These are phyloP conservation scores for Sula dactylatra DNA, from an alignment of 2,113 vertebrate genomes.

Conservation along the genomic window DNA sequence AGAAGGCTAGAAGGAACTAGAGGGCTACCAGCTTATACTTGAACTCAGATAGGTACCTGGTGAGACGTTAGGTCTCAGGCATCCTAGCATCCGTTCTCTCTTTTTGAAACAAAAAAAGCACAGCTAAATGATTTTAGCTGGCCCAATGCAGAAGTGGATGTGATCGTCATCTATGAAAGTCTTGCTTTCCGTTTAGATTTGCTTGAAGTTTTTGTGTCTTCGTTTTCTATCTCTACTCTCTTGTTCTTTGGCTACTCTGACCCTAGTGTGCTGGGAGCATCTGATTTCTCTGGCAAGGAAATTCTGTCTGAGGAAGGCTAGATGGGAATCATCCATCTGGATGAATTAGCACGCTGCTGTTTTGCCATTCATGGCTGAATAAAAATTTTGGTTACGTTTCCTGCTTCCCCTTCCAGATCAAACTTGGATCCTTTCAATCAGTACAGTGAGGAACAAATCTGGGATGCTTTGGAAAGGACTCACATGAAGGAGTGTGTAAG, in stretches of 20 bases:
- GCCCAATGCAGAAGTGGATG: neutral
- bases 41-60: neutral
- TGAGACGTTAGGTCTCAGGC: neutral
- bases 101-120: neutral
- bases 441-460: slow-evolving; percentile 87
- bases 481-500: slow-evolving; percentile 98
- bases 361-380: neutral
- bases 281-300: neutral
- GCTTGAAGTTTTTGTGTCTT: neutral
- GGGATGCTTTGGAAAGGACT: slow-evolving; percentile 89
- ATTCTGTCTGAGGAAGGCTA: neutral
- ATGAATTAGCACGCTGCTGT: neutral
- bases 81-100: neutral
- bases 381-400: neutral
- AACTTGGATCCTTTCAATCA: slow-evolving; percentile 90
- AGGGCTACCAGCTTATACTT: neutral
- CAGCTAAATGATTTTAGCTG: neutral
- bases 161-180: neutral
- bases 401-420: slow-evolving; percentile 70
- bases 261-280: neutral
- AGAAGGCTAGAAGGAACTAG: neutral
- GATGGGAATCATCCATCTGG: neutral
- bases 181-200: neutral
- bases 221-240: neutral
- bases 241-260: neutral